Percentiles rank a stretch among this genome's conserved stretches.
Conservation (phyloP, 2,888 invertebrate species). For the Ophioninae sp. region DNA sequence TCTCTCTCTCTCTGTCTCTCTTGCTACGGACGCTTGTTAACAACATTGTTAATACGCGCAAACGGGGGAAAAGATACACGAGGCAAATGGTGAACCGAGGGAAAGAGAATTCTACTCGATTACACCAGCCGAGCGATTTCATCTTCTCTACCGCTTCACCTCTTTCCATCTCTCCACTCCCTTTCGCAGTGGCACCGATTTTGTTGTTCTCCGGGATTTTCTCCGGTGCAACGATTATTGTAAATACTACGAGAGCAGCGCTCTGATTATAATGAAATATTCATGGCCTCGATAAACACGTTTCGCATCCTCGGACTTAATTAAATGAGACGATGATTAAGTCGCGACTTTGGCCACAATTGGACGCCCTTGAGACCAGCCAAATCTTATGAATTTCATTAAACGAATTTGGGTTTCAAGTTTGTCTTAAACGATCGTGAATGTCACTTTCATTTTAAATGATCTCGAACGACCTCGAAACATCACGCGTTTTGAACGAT, state of each 20-base stretch:
- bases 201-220: slow-evolving; percentile 8
- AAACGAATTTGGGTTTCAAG: background rate
- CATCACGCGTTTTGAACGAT: too few species aligned
- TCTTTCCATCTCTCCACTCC: background rate
- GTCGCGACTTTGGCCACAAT: background rate
- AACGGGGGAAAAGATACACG: slow-evolving; percentile 42
- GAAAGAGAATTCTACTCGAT: slow-evolving; percentile 49
- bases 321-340: slow-evolving; percentile 32
- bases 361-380: too few species aligned
- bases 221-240: slow-evolving; percentile 43
- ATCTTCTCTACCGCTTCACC: slow-evolving; percentile 26
- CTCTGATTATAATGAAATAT: slow-evolving; percentile 61
- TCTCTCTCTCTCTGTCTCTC: background rate
- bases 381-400: background rate
- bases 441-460: background rate
- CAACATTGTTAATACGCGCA: slow-evolving; percentile 76
- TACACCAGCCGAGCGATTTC: slow-evolving; percentile 50
- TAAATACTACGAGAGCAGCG: slow-evolving; percentile 61
- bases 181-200: slow-evolving; percentile 59
- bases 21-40: slow-evolving; percentile 72
- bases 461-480: background rate
- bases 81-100: slow-evolving; percentile 2
- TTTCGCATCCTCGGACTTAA: slow-evolving; percentile 30
- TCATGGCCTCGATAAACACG: slow-evolving; percentile 40
- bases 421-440: background rate